Percentiles rank a stretch among this genome's conserved stretches.
Conservation (phyloP, 2,797 vertebrate species). For the Betta splendens region DNA sequence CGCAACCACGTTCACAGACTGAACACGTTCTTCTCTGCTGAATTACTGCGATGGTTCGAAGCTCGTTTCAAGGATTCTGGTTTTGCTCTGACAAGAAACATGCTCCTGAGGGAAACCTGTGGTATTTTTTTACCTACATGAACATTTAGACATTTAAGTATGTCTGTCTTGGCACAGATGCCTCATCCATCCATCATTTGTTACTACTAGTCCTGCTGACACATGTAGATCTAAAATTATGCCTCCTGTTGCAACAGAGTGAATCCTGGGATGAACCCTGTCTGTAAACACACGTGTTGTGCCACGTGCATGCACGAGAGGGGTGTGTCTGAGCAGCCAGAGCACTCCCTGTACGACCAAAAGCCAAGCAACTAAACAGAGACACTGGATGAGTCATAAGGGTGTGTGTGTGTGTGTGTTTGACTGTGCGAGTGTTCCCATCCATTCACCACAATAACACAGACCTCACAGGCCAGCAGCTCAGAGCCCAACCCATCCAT, state of each 20-base stretch:
- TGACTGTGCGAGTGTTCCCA: constrained; percentile 35
- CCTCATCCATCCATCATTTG: not conserved
- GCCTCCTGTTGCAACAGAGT: constrained; percentile 26
- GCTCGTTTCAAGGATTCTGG: no score
- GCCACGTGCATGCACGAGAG: constrained; percentile 29
- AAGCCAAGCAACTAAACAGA: constrained; percentile 53
- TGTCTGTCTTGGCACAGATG: not conserved
- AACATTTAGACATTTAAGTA: no score
- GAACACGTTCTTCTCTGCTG: not conserved
- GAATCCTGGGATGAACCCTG: constrained; percentile 32
- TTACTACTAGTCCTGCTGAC: constrained; percentile 17
- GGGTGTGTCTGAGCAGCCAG: constrained; percentile 38
- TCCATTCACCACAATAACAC: constrained; percentile 65
- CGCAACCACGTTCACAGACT: no score
- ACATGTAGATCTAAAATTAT: constrained; percentile 24
- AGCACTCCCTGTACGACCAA: constrained; percentile 30
- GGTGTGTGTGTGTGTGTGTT: constrained; percentile 53
- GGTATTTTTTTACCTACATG: no score
- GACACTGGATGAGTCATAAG: constrained; percentile 59
- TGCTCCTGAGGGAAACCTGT: not conserved
- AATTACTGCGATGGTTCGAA: not conserved
- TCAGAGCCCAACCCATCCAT: constrained; percentile 48
- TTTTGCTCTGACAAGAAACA: not conserved
- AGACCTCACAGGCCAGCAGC: constrained; percentile 52
- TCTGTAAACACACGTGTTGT: constrained; percentile 33